phyloP scores from a whole-genome alignment of 1,140 invertebrate genomes.

The Penaeus vannamei region DNA sequence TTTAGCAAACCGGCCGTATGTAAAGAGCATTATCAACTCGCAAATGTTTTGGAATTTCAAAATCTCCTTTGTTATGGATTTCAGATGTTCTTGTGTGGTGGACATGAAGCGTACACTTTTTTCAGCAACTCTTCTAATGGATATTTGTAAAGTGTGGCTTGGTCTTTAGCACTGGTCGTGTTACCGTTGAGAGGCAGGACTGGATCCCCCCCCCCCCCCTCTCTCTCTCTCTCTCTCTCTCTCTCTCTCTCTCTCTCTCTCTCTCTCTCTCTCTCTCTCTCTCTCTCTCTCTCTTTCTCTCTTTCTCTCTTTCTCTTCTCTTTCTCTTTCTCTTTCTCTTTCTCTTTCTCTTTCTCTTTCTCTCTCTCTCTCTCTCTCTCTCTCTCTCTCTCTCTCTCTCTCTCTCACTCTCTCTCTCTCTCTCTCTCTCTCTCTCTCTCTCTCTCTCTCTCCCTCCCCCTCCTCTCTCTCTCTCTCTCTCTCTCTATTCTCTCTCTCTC shows the following conservation, averaged over 20 bases:
- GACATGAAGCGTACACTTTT: too few relatives aligned
- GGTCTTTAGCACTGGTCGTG: too few relatives aligned
- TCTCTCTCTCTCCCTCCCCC: conserved; percentile 2
- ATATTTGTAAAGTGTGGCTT: too few relatives aligned
- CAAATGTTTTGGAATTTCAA: too few relatives aligned
- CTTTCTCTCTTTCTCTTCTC: conserved; percentile 2
- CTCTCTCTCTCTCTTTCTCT: conserved; percentile 5
- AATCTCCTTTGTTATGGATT: too few relatives aligned
- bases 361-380: conserved; percentile 1
- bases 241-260: conserved; percentile 11
- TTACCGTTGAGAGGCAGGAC: too few relatives aligned
- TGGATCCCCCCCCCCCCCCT: conserved; percentile 8
- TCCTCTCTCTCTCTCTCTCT: too few relatives aligned
- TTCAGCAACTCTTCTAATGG: too few relatives aligned
- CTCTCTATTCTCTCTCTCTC: too few relatives aligned
- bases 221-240: conserved; percentile 11
- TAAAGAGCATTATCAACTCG: too few relatives aligned
- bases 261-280: conserved; percentile 11
- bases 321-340: background rate
- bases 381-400: conserved; percentile 11
- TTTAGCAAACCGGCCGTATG: too few relatives aligned
- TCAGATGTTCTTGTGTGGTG: too few relatives aligned
- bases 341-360: conserved; percentile 11
- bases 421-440: conserved; percentile 10
- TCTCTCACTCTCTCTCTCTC: background rate